A percentile compares a stretch with the other conserved stretches of the same genome.
Evolutionary conservation across 2,113 vertebrate genomes (phyloP).

Genomic region (Motacilla alba): DNA sequence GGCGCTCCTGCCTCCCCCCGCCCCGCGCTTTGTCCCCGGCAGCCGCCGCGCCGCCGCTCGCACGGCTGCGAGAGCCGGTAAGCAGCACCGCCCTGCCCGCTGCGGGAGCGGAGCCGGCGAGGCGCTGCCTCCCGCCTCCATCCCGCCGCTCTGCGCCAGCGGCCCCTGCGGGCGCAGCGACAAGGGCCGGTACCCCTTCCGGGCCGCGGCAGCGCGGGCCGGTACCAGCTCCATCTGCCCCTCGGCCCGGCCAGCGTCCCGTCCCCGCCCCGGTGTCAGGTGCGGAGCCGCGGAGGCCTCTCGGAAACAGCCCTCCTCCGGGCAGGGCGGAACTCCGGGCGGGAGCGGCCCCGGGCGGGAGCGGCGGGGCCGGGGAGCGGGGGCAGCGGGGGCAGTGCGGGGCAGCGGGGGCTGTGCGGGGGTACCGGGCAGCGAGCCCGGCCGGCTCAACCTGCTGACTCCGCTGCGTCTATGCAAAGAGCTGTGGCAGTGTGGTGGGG

Average conservation of each 20-base stretch:
- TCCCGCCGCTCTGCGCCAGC: background rate
- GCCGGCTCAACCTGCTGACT: background rate
- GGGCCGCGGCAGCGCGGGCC: background rate
- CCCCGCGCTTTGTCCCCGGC: background rate
- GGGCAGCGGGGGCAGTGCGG: background rate
- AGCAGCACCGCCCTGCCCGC: background rate
- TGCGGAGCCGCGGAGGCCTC: background rate
- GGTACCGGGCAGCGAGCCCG: background rate
- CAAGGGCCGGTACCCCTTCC: background rate
- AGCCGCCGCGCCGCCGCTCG: too few relatives aligned
- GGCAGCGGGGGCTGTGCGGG: background rate
- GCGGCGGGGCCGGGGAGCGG: background rate
- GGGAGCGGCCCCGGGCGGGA: background rate
- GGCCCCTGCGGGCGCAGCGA: background rate
- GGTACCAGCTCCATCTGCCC: background rate
- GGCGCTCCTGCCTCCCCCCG: background rate
- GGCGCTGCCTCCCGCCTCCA: background rate
- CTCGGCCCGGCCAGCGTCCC: background rate
- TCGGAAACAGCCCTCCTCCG: background rate
- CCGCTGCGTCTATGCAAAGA: fast-evolving
- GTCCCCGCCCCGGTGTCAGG: background rate
- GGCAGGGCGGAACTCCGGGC: background rate
- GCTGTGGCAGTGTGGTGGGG: fast-evolving
- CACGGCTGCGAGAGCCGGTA: background rate
- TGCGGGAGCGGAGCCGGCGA: background rate